Base-by-base conservation (phyloP, 2,888 invertebrate genomes). In the Morpho achilles region DNA sequence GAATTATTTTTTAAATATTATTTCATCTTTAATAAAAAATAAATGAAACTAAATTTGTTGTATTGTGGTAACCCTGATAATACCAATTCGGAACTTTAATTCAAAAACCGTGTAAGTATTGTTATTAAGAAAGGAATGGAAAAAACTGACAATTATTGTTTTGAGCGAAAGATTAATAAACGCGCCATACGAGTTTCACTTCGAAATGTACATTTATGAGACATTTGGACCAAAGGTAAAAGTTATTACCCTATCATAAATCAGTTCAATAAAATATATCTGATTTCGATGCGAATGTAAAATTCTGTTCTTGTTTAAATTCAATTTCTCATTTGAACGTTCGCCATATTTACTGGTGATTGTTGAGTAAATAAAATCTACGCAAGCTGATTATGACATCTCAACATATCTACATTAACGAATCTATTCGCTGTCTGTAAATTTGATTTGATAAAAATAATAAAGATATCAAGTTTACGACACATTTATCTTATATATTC, bases 81-180 rank as follows among this genome's bases (percentile, higher is more conserved):
- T 74, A 72, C 73, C 74, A 72, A 77, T 77, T 74, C 67, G 64
- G 68, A 70, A 70, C 72, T 76, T 71, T 78, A 76, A 80, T 84
- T 84, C 77, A 74, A 80, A 77, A 80, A 75, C 70, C 66, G 73
- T 69, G 69, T 75, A 69, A 65, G 74, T 70, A 70, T 71, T 66
- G 61, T 69, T 69, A 60, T 66, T 66, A 56, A 57, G 59, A 61
- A 59, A 58, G 62, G 62, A 68, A 69, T 66, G 60, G 64, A 65
- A 69, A 59, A 61, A 62, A 55, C 65, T 65, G 58, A 62, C 63
- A 64, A 66, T 67, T 59, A 63, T 60, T 61, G 56, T 63, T 63
- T 63, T 63, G 53, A 63, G 60, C 58, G 55, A 58, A 61, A 63
- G 60, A 63, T 61, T 63, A 67, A 60, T 61, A 66, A 60, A 55